Evolutionary conservation across 1,140 invertebrate genomes (phyloP).

Genomic region (Ericerus pela): DNA sequence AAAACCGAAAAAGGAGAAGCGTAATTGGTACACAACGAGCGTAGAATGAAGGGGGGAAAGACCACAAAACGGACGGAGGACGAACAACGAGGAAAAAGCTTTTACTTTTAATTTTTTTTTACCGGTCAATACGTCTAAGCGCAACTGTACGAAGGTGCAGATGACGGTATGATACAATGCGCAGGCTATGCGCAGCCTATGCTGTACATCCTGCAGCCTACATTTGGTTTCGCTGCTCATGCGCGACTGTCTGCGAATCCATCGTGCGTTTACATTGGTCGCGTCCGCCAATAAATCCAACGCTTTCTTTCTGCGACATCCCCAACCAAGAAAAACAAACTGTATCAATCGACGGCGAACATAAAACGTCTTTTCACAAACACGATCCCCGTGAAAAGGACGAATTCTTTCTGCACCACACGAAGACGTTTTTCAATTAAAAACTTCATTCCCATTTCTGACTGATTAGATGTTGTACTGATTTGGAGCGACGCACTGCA

Average conservation of each 20-base stretch:
- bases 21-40: neutral
- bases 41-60: too few species aligned
- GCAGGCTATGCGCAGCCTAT: conserved; percentile 63
- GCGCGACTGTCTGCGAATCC: neutral
- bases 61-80: too few species aligned
- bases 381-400: too few species aligned
- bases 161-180: conserved; percentile 82
- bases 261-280: neutral
- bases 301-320: neutral
- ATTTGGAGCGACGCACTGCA: too few species aligned
- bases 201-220: neutral
- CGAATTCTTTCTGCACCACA: too few species aligned
- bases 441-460: too few species aligned
- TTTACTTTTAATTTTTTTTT: conserved; percentile 19
- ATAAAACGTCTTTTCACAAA: too few species aligned
- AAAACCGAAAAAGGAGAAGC: conserved; percentile 22
- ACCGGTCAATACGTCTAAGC: conserved; percentile 89
- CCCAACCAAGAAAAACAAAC: too few species aligned
- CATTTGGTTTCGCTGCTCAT: neutral
- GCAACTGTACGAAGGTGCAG: conserved; percentile 76
- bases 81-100: neutral
- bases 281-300: neutral
- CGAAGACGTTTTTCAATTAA: too few species aligned
- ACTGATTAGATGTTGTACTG: too few species aligned
- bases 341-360: too few species aligned